Evolutionary conservation across 2,888 invertebrate genomes (phyloP).

Genomic region (Hipparchia sbordonii): DNA sequence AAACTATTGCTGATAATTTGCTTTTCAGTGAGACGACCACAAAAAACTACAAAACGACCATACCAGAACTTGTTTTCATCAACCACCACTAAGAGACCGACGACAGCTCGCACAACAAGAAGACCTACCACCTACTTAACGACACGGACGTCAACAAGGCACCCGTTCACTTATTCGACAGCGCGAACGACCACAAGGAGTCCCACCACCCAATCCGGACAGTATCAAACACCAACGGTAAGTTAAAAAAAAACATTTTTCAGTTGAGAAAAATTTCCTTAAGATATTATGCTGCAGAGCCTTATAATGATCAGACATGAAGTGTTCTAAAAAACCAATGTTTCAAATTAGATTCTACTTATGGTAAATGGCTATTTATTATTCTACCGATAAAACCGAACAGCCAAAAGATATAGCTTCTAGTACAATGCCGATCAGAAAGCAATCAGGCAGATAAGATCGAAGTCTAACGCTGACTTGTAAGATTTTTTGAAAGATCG

Average conservation of each 20-base stretch:
- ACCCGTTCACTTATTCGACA: slow-evolving; percentile 41
- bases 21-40: slow-evolving; percentile 33
- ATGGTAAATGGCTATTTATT: too few relatives aligned
- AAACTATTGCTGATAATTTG: neutral
- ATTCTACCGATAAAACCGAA: too few relatives aligned
- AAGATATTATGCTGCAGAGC: too few relatives aligned
- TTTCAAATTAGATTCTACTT: too few relatives aligned
- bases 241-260: slow-evolving; percentile 15
- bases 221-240: slow-evolving; percentile 63
- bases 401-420: too few relatives aligned
- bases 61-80: slow-evolving; percentile 44
- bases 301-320: too few relatives aligned
- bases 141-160: slow-evolving; percentile 52
- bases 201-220: slow-evolving; percentile 50
- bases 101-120: slow-evolving; percentile 47
- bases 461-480: too few relatives aligned
- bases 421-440: too few relatives aligned
- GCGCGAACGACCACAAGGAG: slow-evolving; percentile 45
- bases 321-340: too few relatives aligned
- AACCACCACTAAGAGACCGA: slow-evolving; percentile 40
- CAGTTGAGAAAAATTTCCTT: neutral
- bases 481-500: too few relatives aligned
- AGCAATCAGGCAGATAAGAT: too few relatives aligned
- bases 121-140: slow-evolving; percentile 45
- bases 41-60: slow-evolving; percentile 56